Conservation (phyloP, 2,113 vertebrate genomes). For the Heterotilapia buettikoferi region DNA sequence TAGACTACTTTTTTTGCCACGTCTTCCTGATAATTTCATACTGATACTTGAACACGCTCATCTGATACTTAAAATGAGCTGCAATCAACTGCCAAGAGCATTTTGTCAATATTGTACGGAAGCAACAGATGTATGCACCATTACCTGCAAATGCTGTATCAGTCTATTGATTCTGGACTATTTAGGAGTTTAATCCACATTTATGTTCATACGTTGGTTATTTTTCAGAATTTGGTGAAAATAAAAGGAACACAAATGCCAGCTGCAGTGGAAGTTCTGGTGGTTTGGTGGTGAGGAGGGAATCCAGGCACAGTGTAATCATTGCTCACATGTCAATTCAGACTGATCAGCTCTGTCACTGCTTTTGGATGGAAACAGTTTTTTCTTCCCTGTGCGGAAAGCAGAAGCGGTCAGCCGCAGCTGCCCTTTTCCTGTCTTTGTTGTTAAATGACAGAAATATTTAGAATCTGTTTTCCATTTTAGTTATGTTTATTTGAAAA, state of each 20-base stretch:
- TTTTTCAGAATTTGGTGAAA: neutral
- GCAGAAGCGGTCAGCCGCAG: neutral
- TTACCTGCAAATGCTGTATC: neutral
- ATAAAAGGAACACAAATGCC: neutral
- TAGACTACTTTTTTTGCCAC: neutral
- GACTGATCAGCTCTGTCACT: slow-evolving; percentile 22
- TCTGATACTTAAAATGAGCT: neutral
- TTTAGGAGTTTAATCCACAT: neutral
- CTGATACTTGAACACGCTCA: neutral
- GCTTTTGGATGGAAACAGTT: neutral
- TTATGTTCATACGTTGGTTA: neutral
- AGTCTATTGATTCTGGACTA: neutral
- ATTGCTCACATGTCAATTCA: slow-evolving; percentile 10
- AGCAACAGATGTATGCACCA: neutral
- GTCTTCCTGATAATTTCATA: no score
- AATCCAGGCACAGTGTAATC: slow-evolving; percentile 30
- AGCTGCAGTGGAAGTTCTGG: slow-evolving; percentile 12
- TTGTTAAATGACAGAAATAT: neutral
- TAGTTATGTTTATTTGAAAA: neutral
- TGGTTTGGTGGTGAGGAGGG: slow-evolving; percentile 21
- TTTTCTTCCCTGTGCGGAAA: neutral
- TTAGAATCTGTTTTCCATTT: slow-evolving; percentile 3
- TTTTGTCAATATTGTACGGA: neutral
- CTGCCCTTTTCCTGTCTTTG: neutral
- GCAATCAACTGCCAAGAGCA: neutral